Evolutionary conservation across 2,888 invertebrate genomes (phyloP).

Genomic region (Drosophila diplacantha): DNA sequence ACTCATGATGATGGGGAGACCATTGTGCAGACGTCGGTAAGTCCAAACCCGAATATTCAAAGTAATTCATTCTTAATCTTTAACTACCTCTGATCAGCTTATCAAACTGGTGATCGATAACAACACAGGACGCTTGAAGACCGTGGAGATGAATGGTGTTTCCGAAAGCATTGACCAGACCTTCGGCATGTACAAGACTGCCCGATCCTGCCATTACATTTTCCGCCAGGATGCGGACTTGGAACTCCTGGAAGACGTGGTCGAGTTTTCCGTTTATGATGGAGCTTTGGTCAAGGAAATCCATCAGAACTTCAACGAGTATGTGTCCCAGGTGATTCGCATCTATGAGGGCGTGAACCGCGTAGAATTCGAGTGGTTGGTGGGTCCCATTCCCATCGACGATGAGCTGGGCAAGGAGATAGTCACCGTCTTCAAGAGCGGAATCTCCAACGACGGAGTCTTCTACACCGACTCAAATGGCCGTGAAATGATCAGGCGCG

Average conservation of each 20-base stretch:
- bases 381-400: slow-evolving; percentile 86
- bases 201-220: slow-evolving; percentile 23
- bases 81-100: slow-evolving; percentile 45
- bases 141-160: slow-evolving; percentile 69
- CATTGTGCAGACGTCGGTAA: slow-evolving; percentile 67
- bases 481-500: slow-evolving; percentile 86
- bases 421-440: slow-evolving; percentile 84
- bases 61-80: background rate
- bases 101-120: slow-evolving; percentile 65
- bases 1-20: slow-evolving; percentile 10
- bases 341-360: slow-evolving; percentile 81
- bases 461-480: slow-evolving; percentile 98
- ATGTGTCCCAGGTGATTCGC: slow-evolving; percentile 82
- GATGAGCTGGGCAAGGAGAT: slow-evolving; percentile 88
- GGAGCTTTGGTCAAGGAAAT: slow-evolving; percentile 29
- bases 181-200: slow-evolving; percentile 83
- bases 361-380: slow-evolving; percentile 86
- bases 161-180: slow-evolving; percentile 79
- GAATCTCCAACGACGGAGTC: slow-evolving; percentile 81
- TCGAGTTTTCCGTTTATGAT: slow-evolving; percentile 25
- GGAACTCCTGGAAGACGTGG: slow-evolving; percentile 6
- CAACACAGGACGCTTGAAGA: slow-evolving; percentile 55
- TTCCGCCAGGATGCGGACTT: slow-evolving; percentile 25
- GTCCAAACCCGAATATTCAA: background rate
- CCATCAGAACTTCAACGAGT: slow-evolving; percentile 29